phyloP scores from a whole-genome alignment of 2,888 invertebrate species.

The Frankliniella intonsa region DNA sequence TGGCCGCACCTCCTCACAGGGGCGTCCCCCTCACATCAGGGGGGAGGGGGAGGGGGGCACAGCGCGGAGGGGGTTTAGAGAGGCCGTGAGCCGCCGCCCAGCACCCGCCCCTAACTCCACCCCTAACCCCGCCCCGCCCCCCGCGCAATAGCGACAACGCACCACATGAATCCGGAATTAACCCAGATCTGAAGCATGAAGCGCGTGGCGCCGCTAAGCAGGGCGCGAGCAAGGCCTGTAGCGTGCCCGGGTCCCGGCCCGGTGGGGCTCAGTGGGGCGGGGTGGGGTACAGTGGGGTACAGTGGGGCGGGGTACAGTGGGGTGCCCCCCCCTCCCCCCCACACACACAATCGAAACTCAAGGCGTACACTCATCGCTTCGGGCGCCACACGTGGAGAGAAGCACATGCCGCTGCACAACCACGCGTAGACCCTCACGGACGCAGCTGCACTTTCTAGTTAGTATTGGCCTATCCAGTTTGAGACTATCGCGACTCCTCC shows the following conservation, averaged over 20 bases:
- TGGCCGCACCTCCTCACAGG: not conserved
- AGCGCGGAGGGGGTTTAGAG: not conserved
- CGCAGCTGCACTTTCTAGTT: too few relatives aligned
- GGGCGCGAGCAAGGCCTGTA: not conserved
- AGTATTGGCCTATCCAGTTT: too few relatives aligned
- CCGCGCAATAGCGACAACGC: not conserved
- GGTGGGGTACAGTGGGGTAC: too few relatives aligned
- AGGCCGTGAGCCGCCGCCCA: not conserved
- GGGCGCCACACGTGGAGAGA: too few relatives aligned
- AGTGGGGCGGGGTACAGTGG: not conserved
- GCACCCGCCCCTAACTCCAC: not conserved
- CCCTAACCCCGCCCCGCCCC: not conserved
- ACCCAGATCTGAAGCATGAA: not conserved
- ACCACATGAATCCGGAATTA: conserved; percentile 23
- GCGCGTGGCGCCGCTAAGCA: not conserved
- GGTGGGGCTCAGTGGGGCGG: too few relatives aligned
- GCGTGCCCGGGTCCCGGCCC: not conserved
- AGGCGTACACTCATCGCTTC: too few relatives aligned
- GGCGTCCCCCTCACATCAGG: not conserved
- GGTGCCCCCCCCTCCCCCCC: too few relatives aligned
- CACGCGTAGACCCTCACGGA: too few relatives aligned
- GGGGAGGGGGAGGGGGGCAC: not conserved
- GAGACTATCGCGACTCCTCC: too few relatives aligned
- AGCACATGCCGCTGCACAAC: too few relatives aligned
- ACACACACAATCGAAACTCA: not conserved